Percentiles rank a stretch among this genome's conserved stretches.
Conservation (phyloP, 2,113 vertebrate species). For the Barnardius zonarius region DNA sequence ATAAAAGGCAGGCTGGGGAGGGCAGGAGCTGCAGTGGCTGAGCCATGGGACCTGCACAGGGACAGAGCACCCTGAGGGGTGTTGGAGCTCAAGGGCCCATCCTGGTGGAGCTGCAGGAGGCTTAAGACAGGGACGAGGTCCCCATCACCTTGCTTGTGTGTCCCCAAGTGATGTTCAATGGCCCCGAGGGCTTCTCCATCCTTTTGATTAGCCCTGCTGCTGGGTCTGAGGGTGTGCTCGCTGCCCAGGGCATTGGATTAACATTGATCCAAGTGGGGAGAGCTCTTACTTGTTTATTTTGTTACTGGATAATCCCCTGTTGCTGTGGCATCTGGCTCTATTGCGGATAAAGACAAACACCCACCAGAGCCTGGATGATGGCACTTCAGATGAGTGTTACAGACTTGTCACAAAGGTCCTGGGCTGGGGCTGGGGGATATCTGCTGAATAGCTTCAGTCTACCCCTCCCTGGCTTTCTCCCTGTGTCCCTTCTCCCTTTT, state of each 20-base stretch:
- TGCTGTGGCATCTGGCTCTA: slow-evolving; percentile 34
- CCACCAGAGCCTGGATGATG: background rate
- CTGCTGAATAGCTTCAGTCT: background rate
- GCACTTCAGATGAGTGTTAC: background rate
- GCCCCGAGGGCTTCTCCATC: background rate
- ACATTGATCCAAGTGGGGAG: slow-evolving; percentile 9
- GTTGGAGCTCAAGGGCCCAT: accelerated
- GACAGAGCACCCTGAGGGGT: background rate
- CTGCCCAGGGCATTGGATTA: slow-evolving; percentile 32
- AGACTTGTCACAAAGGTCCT: background rate
- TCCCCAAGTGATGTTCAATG: background rate
- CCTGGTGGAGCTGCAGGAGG: background rate
- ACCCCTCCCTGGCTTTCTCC: background rate
- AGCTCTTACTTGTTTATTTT: slow-evolving; percentile 53
- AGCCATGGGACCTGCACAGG: accelerated
- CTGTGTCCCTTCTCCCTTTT: background rate
- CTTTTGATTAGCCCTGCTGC: slow-evolving; percentile 9
- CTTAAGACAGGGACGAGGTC: background rate
- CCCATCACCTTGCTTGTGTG: background rate
- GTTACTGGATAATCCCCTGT: slow-evolving; percentile 40
- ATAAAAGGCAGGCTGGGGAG: background rate
- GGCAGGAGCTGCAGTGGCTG: background rate
- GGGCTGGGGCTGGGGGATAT: background rate
- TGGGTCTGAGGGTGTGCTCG: background rate
- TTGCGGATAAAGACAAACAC: background rate